Evolutionary conservation across 2,113 vertebrate species (phyloP), one percentile per base, ranked within the genome.

Genomic region (Actenoides hombroni): DNA sequence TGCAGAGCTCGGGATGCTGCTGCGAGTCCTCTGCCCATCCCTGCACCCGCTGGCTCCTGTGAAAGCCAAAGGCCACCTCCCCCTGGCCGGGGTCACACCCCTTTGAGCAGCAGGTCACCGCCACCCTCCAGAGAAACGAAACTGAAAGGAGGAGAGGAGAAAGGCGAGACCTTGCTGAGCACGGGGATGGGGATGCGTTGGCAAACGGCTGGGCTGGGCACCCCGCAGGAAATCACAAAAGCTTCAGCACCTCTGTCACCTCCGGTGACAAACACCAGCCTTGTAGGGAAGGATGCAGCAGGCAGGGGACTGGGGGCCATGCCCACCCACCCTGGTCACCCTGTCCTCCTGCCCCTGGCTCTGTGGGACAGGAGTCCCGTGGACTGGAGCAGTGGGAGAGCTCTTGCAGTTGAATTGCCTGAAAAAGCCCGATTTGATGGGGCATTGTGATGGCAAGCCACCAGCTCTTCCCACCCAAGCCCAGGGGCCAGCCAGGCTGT

Each of bases 91-190:
- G 53, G 14, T 64, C 24, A 79, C 59, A 46, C 4, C 19, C 11
- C 44, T 69, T 37, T 1, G 29, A 51, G 84, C 35, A 86, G 73
- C 59, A 51, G 35, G 6, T 23, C 40, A 9, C 35, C 26, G 6
- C 8, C 23, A 4, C 4, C 42, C 15, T 35, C 25, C 67, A 56
- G 0, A 3, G 28, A 10, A 21, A 29, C 0, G 0, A 56, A 77
- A 14, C 15, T 4, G 1, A 31, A 51, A 33, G 7, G 9, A 4
- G 24, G 19, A 46, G 63, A 44, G 68, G 63, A 44, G 68, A 2
- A 82, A 71, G 48, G 28, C 1, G 4, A 1, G 31, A 40, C 19
- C 49, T 46, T 26, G 49, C 49, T 14, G 4, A 35, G 23, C 1
- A 0, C 4, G 1, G 35, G 75, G 16, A 3, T 29, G 70, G 59